Evolutionary conservation across 1,140 invertebrate species (phyloP), one percentile per base, ranked within the genome.

Genomic region (Dreissena rostriformis): DNA sequence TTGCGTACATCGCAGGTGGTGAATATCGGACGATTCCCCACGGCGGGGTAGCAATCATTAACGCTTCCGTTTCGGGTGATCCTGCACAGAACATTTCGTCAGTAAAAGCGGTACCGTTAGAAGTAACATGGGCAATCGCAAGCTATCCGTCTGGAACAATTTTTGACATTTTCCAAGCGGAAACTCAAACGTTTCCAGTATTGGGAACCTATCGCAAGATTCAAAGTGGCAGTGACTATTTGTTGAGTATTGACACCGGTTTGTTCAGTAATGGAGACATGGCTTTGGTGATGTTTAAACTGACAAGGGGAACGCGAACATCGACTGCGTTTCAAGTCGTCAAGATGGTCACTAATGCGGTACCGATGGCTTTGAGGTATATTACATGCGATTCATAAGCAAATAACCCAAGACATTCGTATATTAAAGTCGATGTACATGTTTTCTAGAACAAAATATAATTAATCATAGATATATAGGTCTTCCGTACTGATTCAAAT

Each of bases 311-410:
- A 28, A 6, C 17, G 0, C n/a, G 66, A 29, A 61, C n/a, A 19
- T 68, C 77, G 11, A 52, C 66, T 15, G 67, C 77, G 0, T 29
- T 80, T 28, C 77, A 80, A 22, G 28, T 80, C 0, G 57, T 80
- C 10, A 55, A 53, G 51, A 51, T 80, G 5, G 15, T 61, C 19
- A 26, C 19, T 15, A 71, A 80, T 55, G 67, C 65, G 6, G 1
- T 80, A 1, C 77, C 77, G 19, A 10, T 71, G 4, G 49, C 8
- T 55, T 70, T 80, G 24, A 22, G 57, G 77, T 80, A 71, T 39
- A 68, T 71, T 51, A 5, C 29, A 10, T 39, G 39, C n/a, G n/a
- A n/a, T n/a, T n/a, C n/a, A n/a, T n/a, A n/a, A n/a, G n/a, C n/a
- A n/a, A n/a, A n/a, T n/a, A n/a, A n/a, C n/a, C n/a, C n/a, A n/a